Evolutionary conservation across 1,140 invertebrate species (phyloP), one percentile per base, ranked within the genome.

Genomic region (Caenorhabditis briggsae): DNA sequence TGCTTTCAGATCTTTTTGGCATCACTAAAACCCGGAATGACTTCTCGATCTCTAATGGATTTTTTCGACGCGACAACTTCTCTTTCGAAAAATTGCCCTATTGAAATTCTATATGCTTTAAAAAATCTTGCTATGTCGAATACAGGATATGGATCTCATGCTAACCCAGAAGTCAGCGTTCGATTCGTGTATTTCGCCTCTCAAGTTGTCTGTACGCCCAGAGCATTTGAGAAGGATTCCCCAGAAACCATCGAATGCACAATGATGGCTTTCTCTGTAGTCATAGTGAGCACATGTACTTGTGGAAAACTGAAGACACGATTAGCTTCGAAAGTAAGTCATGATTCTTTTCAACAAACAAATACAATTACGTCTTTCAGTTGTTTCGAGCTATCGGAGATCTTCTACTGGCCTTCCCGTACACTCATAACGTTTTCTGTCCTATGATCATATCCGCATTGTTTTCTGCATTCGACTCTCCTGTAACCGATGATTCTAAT

Each of bases 41-140:
- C 5, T 6, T 12, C 14, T 78, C 20, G n/a, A 2, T n/a, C 70
- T 23, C 46, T 78, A 1, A 78, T 78, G 12, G 18, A 50, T 5
- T 78, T 78, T 23, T 78, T 78, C 20, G 70, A 78, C 23, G 70
- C 70, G 14, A 78, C 70, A 53, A 78, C 70, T 3, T 78, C 70
- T 2, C 46, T 78, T 50, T 33, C 41, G 3, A 78, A 50, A 14
- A 78, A 78, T 23, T 23, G 70, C 23, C 33, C 70, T 12, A 5
- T 53, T 2, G 18, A n/a, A 43, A 78, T 53, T 78, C 46, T 78
- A 1, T 14, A 1, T 11, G 2, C 33, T 20, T 50, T 78, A 33
- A 78, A 78, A 50, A 14, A n/a, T 78, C 70, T 78, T 23, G 46
- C 50, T 12, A 23, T 78, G 11, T 50, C 70, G 9, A 78, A 41